Conservation (phyloP, 2,797 vertebrate genomes). For the Melanotaenia maccullochi region DNA sequence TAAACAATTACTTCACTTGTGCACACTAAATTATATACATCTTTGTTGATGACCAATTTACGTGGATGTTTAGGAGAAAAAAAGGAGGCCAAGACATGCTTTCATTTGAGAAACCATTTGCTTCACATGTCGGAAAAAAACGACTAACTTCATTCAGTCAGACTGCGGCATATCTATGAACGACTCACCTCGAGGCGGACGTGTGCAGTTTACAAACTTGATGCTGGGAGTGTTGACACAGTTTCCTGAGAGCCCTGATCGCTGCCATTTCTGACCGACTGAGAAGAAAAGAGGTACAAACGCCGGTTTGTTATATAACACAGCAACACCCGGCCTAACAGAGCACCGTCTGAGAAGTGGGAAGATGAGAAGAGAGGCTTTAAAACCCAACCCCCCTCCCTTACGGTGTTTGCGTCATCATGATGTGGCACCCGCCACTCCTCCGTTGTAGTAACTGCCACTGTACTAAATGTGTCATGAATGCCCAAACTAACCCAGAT, state of each 20-base stretch:
- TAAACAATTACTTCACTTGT: background rate
- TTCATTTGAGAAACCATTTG: background rate
- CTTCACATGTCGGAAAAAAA: constrained; percentile 3
- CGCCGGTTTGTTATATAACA: constrained; percentile 30
- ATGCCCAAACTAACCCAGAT: background rate
- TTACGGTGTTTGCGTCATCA: background rate
- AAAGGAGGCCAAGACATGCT: fast-evolving
- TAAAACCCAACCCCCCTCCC: constrained; percentile 15
- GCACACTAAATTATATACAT: background rate
- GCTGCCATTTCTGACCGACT: constrained; percentile 77
- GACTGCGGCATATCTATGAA: background rate
- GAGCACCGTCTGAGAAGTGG: constrained; percentile 30
- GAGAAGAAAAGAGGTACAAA: constrained; percentile 16
- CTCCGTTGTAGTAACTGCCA: no score
- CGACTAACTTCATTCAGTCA: background rate
- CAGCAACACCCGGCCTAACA: background rate
- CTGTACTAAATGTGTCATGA: no score
- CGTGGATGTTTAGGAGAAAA: fast-evolving
- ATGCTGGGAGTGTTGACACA: constrained; percentile 75
- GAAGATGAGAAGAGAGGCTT: constrained; percentile 2
- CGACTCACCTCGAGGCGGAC: constrained; percentile 81
- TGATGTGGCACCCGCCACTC: no score
- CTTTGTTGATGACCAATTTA: fast-evolving
- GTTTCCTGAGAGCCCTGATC: constrained; percentile 79
- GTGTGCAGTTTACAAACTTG: constrained; percentile 84